phyloP scores from a whole-genome alignment of 2,113 vertebrate species.

The Globicephala melas region DNA sequence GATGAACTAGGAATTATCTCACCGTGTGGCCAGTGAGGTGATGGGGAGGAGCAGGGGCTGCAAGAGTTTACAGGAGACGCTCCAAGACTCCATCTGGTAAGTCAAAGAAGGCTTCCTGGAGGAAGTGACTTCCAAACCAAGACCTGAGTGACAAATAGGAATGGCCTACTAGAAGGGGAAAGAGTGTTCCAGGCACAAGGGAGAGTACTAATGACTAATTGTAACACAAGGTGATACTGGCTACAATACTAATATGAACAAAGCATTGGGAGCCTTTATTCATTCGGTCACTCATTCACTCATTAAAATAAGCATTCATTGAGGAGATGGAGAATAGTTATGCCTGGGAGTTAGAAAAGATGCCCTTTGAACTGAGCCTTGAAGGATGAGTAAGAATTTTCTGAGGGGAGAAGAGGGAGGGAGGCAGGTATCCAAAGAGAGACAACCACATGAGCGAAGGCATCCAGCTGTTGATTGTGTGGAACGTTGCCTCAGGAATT shows the following conservation, averaged over 20 bases:
- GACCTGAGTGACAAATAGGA: background rate
- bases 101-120: slow-evolving; percentile 31
- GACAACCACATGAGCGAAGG: background rate
- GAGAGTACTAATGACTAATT: background rate
- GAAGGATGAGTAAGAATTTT: slow-evolving; percentile 21
- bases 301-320: background rate
- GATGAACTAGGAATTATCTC: background rate
- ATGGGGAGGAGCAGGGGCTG: background rate
- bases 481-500: background rate
- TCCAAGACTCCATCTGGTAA: background rate
- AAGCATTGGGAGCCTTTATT: background rate
- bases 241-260: background rate
- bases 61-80: background rate
- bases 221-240: background rate
- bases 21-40: background rate
- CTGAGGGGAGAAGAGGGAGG: background rate
- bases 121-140: slow-evolving; percentile 27
- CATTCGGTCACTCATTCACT: background rate
- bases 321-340: background rate
- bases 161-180: background rate
- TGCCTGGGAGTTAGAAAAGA: background rate
- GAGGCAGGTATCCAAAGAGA: background rate
- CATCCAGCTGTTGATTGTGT: background rate
- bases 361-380: background rate
- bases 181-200: background rate